Evolutionary conservation across 2,888 invertebrate genomes (phyloP).

Genomic region (Epinotia demarniana): DNA sequence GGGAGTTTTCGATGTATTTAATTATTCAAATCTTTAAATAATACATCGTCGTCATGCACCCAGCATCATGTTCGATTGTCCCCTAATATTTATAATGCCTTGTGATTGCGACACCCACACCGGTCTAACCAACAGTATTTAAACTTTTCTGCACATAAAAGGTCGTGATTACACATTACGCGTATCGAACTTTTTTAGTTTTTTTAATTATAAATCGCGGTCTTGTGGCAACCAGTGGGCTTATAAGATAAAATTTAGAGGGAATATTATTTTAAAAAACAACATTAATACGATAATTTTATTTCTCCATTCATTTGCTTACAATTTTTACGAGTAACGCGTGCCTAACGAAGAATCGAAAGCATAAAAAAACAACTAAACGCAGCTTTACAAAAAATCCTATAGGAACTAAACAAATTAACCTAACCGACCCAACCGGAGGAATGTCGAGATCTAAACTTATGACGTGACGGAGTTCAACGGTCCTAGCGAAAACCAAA

Average conservation of each 20-base stretch:
- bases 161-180: background rate
- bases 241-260: background rate
- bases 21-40: no score
- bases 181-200: no score
- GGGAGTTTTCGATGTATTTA: no score
- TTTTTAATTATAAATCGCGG: no score
- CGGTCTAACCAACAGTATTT: no score
- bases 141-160: background rate
- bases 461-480: conserved; percentile 52
- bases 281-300: conserved; percentile 32
- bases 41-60: no score
- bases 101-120: no score
- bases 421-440: conserved; percentile 62
- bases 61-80: no score
- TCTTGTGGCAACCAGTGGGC: background rate
- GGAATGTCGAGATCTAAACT: conserved; percentile 79
- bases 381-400: conserved; percentile 47
- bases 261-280: background rate
- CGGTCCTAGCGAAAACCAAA: conserved; percentile 21
- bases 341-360: conserved; percentile 32
- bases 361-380: conserved; percentile 35
- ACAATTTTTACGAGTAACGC: conserved; percentile 41
- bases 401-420: conserved; percentile 61
- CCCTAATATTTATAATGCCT: no score
- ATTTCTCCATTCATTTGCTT: conserved; percentile 41